These are phyloP conservation scores for Poecilus cupreus DNA, from an alignment of 2,888 invertebrate species.

Conservation along the genomic window DNA sequence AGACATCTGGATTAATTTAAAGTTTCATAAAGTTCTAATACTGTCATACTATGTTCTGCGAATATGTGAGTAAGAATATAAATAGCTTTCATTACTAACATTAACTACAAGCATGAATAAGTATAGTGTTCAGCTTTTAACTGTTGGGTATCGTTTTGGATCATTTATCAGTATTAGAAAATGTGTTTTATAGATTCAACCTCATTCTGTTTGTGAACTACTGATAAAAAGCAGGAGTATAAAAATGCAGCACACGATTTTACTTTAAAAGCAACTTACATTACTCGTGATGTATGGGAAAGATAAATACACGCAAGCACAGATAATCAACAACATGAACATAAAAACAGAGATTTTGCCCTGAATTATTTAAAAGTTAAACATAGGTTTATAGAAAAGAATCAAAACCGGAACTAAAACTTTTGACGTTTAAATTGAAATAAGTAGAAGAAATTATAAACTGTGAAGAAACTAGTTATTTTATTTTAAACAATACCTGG, in stretches of 20 bases:
- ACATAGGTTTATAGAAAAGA: background rate
- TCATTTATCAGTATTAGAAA: background rate
- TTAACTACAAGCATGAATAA: background rate
- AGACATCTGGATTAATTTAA: constrained; percentile 1
- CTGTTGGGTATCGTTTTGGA: background rate
- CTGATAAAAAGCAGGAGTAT: background rate
- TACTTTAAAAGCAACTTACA: background rate
- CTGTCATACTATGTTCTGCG: background rate
- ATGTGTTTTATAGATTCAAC: constrained; percentile 2
- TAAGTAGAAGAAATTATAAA: background rate
- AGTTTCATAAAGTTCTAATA: constrained; percentile 1
- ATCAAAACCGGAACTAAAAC: background rate
- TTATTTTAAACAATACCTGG: background rate
- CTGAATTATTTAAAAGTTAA: background rate
- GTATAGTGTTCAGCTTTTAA: background rate
- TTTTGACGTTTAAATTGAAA: background rate
- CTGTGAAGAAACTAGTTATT: background rate
- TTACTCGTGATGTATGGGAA: background rate
- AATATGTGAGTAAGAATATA: background rate
- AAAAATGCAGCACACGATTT: background rate
- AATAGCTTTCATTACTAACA: background rate
- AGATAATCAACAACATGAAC: background rate
- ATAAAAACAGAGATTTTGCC: background rate
- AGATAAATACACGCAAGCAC: background rate
- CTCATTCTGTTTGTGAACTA: background rate